Evolutionary conservation across 2,888 invertebrate genomes (phyloP).

Genomic region (Limnephilus auricula): DNA sequence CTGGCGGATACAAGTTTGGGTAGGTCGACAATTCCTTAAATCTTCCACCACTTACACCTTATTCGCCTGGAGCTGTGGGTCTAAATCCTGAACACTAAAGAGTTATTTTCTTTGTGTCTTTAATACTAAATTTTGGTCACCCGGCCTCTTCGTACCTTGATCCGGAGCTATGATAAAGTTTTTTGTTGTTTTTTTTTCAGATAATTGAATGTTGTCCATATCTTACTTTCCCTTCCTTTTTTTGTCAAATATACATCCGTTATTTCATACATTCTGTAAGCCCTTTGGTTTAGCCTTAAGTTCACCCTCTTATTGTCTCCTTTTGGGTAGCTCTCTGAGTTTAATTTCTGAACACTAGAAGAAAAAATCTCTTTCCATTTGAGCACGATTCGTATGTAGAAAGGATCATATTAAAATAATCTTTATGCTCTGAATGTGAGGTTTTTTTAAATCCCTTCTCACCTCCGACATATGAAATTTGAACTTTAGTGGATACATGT

Average conservation of each 20-base stretch:
- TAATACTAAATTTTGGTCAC: not conserved
- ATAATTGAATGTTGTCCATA: too few relatives aligned
- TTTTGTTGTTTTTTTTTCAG: too few relatives aligned
- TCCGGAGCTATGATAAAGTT: too few relatives aligned
- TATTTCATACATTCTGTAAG: too few relatives aligned
- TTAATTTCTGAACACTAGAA: not conserved
- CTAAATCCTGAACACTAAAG: too few relatives aligned
- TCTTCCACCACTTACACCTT: not conserved
- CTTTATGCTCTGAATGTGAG: not conserved
- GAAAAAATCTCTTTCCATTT: not conserved
- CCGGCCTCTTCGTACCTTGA: not conserved
- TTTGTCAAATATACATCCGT: too few relatives aligned
- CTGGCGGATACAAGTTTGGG: slow-evolving; percentile 61
- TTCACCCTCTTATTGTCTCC: not conserved
- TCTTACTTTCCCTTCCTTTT: not conserved
- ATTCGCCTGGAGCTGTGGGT: not conserved
- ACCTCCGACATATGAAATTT: not conserved
- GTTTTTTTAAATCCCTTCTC: not conserved
- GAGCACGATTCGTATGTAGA: not conserved
- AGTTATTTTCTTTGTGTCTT: too few relatives aligned
- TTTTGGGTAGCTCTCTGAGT: not conserved
- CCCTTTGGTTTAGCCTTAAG: too few relatives aligned
- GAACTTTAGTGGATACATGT: not conserved
- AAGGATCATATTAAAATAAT: not conserved
- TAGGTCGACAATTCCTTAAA: slow-evolving; percentile 19